Conservation (phyloP, 2,113 vertebrate genomes). For the Larimichthys crocea region DNA sequence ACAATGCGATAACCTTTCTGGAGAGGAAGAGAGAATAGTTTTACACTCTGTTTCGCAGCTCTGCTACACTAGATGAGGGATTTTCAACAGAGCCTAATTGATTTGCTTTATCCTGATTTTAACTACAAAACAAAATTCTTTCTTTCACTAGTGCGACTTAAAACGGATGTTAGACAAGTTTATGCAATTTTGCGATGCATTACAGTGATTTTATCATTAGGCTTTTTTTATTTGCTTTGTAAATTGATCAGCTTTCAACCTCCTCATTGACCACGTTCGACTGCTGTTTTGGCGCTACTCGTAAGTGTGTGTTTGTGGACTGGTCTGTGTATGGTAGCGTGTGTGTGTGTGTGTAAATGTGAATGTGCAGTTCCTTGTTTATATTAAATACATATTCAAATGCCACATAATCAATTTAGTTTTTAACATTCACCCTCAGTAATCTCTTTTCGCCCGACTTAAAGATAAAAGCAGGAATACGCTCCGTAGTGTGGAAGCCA, state of each 20-base stretch:
- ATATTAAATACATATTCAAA: slow-evolving; percentile 52
- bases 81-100: slow-evolving; percentile 67
- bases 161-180: slow-evolving; percentile 26
- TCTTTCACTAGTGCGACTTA: slow-evolving; percentile 7
- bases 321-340: background rate
- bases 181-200: slow-evolving; percentile 24
- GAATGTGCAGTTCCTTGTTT: slow-evolving; percentile 25
- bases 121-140: slow-evolving; percentile 33
- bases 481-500: slow-evolving; percentile 3
- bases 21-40: slow-evolving; percentile 69
- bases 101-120: slow-evolving; percentile 68
- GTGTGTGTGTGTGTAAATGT: slow-evolving; percentile 14
- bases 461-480: slow-evolving; percentile 43
- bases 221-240: slow-evolving; percentile 38
- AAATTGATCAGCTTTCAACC: slow-evolving; percentile 52
- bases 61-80: slow-evolving; percentile 64
- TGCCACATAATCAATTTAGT: slow-evolving; percentile 35
- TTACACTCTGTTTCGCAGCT: slow-evolving; percentile 72
- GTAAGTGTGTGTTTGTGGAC: slow-evolving; percentile 29
- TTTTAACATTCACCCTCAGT: slow-evolving; percentile 33
- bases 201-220: slow-evolving; percentile 29
- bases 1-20: slow-evolving; percentile 81
- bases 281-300: slow-evolving; percentile 13
- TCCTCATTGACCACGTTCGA: slow-evolving; percentile 33
- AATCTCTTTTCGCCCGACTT: slow-evolving; percentile 31